Evolutionary conservation across 2,888 invertebrate genomes (phyloP).

Genomic region (Oegoconia quadripuncta): DNA sequence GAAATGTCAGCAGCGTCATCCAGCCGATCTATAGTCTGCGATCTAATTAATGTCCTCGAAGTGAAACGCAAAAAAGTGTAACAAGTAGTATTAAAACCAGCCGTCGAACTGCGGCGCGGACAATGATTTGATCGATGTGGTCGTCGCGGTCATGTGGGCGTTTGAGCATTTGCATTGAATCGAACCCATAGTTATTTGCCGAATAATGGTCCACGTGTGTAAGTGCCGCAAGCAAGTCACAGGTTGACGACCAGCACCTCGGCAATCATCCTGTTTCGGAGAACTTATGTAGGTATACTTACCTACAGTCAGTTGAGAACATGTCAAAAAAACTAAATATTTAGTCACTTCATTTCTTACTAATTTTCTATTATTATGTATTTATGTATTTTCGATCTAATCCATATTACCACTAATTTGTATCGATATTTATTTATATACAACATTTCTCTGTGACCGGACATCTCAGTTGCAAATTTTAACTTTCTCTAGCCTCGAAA

Average conservation of each 20-base stretch:
- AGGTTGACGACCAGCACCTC: slow-evolving; percentile 44
- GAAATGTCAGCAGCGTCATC: slow-evolving; percentile 64
- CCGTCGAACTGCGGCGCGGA: slow-evolving; percentile 31
- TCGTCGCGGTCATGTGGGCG: slow-evolving; percentile 50
- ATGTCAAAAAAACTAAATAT: neutral
- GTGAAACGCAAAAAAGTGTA: slow-evolving; percentile 52
- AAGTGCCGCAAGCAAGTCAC: slow-evolving; percentile 27
- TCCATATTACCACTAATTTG: neutral
- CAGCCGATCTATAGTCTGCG: slow-evolving; percentile 42
- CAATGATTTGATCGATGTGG: slow-evolving; percentile 68
- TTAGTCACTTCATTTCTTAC: no score
- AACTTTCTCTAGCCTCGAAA: slow-evolving; percentile 78
- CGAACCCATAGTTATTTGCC: slow-evolving; percentile 52
- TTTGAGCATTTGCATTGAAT: slow-evolving; percentile 70
- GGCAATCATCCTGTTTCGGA: slow-evolving; percentile 11
- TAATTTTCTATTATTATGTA: no score
- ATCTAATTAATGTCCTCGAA: slow-evolving; percentile 64
- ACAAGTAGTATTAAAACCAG: slow-evolving; percentile 34
- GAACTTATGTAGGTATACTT: neutral
- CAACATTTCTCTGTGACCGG: slow-evolving; percentile 41
- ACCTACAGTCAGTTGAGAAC: neutral
- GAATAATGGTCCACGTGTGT: slow-evolving; percentile 53
- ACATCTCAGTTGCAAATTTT: slow-evolving; percentile 61
- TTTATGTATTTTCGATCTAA: neutral
- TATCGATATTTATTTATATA: slow-evolving; percentile 31